Percentiles rank a stretch among this genome's conserved stretches.
Conservation (phyloP, 1,140 invertebrate genomes). For the Drosophila sechellia region DNA sequence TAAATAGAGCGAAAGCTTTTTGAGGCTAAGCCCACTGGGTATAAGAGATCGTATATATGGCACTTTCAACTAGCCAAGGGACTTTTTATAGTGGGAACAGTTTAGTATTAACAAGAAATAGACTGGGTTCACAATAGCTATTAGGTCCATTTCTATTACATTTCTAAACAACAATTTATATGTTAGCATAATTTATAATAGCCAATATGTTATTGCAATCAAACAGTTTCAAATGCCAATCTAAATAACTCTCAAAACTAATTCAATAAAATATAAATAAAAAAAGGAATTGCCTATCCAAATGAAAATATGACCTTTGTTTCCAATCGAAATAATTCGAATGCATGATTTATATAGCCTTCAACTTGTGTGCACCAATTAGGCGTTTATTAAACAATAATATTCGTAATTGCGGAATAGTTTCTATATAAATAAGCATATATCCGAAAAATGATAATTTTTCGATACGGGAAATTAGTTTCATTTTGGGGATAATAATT, state of each 20-base stretch:
- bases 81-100: slow-evolving; percentile 41
- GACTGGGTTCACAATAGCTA: no score
- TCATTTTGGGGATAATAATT: slow-evolving; percentile 33
- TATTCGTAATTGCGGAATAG: slow-evolving; percentile 5
- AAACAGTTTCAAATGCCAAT: no score
- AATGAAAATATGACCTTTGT: background rate
- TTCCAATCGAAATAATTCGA: no score
- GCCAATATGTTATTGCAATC: no score
- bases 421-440: slow-evolving; percentile 20
- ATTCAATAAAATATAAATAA: background rate
- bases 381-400: slow-evolving; percentile 13
- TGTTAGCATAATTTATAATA: no score
- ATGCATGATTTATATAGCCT: background rate
- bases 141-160: no score
- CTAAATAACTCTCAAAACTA: background rate
- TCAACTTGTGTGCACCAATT: slow-evolving; percentile 2
- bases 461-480: slow-evolving; percentile 17
- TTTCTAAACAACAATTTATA: no score
- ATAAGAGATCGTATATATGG: slow-evolving; percentile 22
- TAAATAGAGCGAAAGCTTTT: slow-evolving; percentile 32
- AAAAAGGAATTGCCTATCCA: no score
- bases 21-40: background rate
- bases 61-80: background rate
- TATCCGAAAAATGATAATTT: slow-evolving; percentile 16
- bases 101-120: background rate